phyloP scores from a whole-genome alignment of 2,888 invertebrate species.

The Mystacides longicornis region DNA sequence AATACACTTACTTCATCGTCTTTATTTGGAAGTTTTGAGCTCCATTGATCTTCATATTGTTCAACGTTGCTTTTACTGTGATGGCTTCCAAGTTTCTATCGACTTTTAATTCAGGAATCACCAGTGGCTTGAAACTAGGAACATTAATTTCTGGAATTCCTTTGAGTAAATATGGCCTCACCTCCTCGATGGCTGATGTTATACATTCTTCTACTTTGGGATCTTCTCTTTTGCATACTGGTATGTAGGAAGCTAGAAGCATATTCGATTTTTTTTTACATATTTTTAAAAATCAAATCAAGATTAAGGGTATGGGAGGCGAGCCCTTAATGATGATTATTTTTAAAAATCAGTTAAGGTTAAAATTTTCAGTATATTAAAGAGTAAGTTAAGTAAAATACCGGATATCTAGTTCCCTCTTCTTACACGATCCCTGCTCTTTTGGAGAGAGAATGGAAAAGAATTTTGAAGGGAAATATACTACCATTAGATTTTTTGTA shows the following conservation, averaged over 20 bases:
- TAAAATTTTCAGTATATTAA: too few species aligned
- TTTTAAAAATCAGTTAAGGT: too few species aligned
- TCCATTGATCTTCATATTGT: slow-evolving; percentile 57
- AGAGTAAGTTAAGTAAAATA: too few species aligned
- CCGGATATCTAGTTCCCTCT: too few species aligned
- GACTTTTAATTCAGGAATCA: slow-evolving; percentile 58
- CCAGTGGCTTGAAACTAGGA: slow-evolving; percentile 62
- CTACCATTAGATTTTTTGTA: too few species aligned
- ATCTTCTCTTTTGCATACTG: slow-evolving; percentile 55
- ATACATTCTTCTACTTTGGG: slow-evolving; percentile 56
- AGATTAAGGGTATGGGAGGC: too few species aligned
- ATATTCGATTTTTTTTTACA: too few species aligned
- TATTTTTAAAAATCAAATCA: too few species aligned
- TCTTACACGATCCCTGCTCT: too few species aligned
- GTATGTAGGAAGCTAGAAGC: slow-evolving; percentile 53
- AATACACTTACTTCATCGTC: slow-evolving; percentile 51
- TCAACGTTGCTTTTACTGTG: slow-evolving; percentile 58
- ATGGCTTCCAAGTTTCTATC: slow-evolving; percentile 64
- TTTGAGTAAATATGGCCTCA: slow-evolving; percentile 48
- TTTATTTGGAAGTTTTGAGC: slow-evolving; percentile 57
- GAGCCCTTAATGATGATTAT: too few species aligned
- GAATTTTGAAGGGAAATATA: too few species aligned
- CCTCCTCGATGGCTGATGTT: slow-evolving; percentile 49
- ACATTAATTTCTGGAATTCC: slow-evolving; percentile 61
- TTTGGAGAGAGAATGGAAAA: too few species aligned